phyloP scores from a whole-genome alignment of 2,113 vertebrate species.

The Hydropotes inermis region DNA sequence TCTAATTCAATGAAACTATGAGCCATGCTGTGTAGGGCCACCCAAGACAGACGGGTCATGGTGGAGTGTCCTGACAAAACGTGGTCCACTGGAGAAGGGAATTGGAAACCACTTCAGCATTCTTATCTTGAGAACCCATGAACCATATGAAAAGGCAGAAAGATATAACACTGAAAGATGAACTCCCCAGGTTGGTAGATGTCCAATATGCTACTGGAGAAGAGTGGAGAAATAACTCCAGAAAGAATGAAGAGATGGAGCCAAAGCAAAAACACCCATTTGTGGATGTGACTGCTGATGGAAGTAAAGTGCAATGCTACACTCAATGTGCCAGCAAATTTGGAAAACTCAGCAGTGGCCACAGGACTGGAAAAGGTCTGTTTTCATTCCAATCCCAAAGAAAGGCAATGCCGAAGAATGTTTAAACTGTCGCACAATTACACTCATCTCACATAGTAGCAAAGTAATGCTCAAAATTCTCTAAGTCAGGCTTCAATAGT shows the following conservation, averaged over 20 bases:
- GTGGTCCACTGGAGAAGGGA: not conserved
- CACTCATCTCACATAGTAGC: not conserved
- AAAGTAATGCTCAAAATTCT: not conserved
- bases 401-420: not conserved
- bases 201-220: not conserved
- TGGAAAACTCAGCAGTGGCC: not conserved
- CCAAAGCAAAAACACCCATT: not conserved
- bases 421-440: not conserved
- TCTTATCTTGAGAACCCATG: not conserved
- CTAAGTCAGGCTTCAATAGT: not conserved
- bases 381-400: not conserved
- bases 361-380: not conserved
- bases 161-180: not conserved
- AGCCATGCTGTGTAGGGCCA: not conserved
- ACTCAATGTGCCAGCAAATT: not conserved
- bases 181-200: not conserved
- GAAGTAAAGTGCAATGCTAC: not conserved
- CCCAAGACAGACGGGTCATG: not conserved
- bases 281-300: not conserved
- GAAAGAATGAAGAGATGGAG: not conserved
- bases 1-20: not conserved
- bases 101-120: not conserved
- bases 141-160: not conserved
- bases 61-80: not conserved
- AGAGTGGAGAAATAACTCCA: not conserved